Evolutionary conservation across 2,888 invertebrate genomes (phyloP), one percentile per base, ranked within the genome.

Genomic region (Stenichneumon culpator): DNA sequence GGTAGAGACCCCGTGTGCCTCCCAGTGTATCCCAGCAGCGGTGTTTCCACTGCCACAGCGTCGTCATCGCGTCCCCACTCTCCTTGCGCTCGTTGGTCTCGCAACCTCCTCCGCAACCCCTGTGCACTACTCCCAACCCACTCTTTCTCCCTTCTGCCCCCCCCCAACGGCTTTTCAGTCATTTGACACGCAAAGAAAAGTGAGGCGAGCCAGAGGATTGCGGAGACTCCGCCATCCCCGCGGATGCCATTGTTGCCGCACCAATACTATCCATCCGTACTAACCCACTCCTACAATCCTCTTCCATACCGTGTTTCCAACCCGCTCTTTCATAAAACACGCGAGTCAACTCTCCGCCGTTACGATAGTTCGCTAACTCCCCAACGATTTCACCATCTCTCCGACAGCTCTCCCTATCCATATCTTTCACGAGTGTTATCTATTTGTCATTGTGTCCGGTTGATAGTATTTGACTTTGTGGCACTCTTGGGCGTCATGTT

Each of bases 111-210:
- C 82, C 28, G 32, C 83, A 65, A 57, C 83, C 70, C 77, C 80
- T 44, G 72, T 77, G 77, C 80, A 69, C 86, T 50, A 14, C 69
- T 36, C 1, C 36, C 36, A 0, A 9, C 68, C 36, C 36, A 9
- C 36, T 63, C 36, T 70, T 73, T 68, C 70, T 73, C 60, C 36
- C 74, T 74, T 44, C 80, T 80, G 74, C 36, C 9, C 36, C 32
- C 52, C 79, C 92, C 90, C 89, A 91, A 87, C 89, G 89, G 92
- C 92, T 93, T 93, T 93, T 93, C 93, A 93, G 92, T 93, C 92
- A 93, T 94, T 94, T 94, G 93, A 93, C 93, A 93, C 93, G 93
- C 93, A 93, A 93, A 93, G 94, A 93, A 88, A 88, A 93, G 93
- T 93, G 93, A 93, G 93, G 90, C 91, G 91, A 93, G 92, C 92